A percentile compares a stretch with the other conserved stretches of the same genome.
Evolutionary conservation across 2,113 vertebrate species (phyloP).

Genomic region (Periophthalmodon schlosseri): DNA sequence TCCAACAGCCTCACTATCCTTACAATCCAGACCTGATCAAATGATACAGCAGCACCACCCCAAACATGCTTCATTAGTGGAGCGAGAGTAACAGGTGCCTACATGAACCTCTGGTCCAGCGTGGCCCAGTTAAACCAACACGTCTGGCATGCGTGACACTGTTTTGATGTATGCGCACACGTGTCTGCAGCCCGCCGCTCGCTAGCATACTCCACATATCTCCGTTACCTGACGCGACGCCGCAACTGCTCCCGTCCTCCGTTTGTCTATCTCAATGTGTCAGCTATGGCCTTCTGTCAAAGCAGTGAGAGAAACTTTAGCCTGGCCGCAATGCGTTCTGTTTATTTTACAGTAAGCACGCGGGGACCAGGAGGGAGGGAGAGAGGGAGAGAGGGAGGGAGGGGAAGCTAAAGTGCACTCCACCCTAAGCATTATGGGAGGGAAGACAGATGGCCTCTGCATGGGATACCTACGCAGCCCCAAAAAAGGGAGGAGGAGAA

Average conservation of each 20-base stretch:
- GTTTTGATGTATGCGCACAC: slow-evolving; percentile 54
- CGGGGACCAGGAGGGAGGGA: slow-evolving; percentile 40
- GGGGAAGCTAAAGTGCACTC: slow-evolving; percentile 54
- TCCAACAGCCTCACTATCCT: no score
- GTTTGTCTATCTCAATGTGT: slow-evolving; percentile 44
- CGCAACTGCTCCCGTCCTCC: slow-evolving; percentile 53
- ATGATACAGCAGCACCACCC: no score
- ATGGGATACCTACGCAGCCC: slow-evolving; percentile 71
- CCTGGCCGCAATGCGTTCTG: slow-evolving; percentile 46
- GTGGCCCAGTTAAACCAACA: slow-evolving; percentile 34
- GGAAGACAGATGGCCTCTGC: slow-evolving; percentile 76
- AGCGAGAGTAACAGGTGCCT: background rate
- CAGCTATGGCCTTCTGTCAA: slow-evolving; percentile 50
- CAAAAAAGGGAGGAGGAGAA: slow-evolving; percentile 1
- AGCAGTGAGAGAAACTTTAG: slow-evolving; percentile 62
- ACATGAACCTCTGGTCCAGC: background rate
- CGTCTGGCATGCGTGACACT: slow-evolving; percentile 56
- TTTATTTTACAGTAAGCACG: slow-evolving; percentile 71
- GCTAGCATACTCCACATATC: slow-evolving; percentile 51
- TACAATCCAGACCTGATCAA: no score
- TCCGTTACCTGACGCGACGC: slow-evolving; percentile 60
- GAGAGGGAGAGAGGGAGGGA: slow-evolving; percentile 17
- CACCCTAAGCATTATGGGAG: slow-evolving; percentile 65
- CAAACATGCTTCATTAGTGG: background rate
- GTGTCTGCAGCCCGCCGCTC: slow-evolving; percentile 50